phyloP scores from a whole-genome alignment of 2,888 invertebrate species.

The Drosophila testacea region DNA sequence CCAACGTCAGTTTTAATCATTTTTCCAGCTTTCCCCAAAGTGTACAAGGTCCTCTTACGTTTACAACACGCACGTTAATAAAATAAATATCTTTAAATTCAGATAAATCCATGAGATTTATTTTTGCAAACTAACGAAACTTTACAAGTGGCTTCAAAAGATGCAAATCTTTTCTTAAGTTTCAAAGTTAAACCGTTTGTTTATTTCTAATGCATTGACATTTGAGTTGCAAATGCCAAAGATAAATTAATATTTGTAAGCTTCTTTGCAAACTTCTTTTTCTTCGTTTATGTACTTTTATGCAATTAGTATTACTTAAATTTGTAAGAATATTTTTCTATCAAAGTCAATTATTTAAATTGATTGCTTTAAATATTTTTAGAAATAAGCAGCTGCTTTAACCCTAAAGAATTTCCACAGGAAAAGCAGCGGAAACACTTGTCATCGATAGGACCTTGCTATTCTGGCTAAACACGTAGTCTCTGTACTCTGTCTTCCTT shows the following conservation, averaged over 20 bases:
- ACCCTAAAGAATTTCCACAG: background rate
- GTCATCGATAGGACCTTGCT: background rate
- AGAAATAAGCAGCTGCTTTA: background rate
- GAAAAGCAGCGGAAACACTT: background rate
- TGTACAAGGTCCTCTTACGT: background rate
- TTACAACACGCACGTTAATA: slow-evolving; percentile 30
- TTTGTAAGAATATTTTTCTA: background rate
- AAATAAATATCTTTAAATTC: slow-evolving; percentile 33
- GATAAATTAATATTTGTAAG: background rate
- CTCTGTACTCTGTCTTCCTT: background rate
- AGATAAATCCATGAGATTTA: slow-evolving; percentile 16
- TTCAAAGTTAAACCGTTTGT: background rate
- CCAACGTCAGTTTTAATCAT: slow-evolving; percentile 65
- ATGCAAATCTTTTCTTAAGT: slow-evolving; percentile 6
- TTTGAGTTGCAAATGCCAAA: background rate
- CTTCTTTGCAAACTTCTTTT: background rate
- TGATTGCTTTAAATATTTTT: background rate
- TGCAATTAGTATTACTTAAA: background rate
- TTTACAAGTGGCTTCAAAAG: slow-evolving; percentile 16
- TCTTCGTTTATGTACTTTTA: too few relatives aligned
- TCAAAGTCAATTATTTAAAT: background rate
- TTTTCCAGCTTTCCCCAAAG: slow-evolving; percentile 16
- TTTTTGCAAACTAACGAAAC: slow-evolving; percentile 22
- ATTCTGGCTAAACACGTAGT: background rate
- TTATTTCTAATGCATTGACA: background rate